These are phyloP conservation scores for Eilema caniola DNA, from an alignment of 2,888 invertebrate genomes.

Conservation along the genomic window DNA sequence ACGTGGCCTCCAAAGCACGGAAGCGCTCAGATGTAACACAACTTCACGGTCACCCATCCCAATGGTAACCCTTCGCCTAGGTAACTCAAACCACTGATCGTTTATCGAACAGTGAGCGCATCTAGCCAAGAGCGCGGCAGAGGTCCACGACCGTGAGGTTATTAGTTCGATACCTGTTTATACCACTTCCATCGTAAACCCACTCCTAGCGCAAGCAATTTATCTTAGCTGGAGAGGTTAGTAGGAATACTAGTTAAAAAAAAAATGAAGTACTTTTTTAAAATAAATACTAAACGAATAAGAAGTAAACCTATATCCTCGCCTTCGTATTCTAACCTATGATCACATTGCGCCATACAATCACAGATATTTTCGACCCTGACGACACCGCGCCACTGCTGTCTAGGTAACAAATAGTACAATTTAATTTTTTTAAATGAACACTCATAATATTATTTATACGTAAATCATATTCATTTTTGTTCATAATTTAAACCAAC, in stretches of 20 bases:
- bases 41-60: too few species aligned
- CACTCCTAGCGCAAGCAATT: neutral
- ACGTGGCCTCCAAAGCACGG: too few species aligned
- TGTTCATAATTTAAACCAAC: neutral
- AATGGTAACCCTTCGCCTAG: too few species aligned
- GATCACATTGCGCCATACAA: slow-evolving; percentile 78
- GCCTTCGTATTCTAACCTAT: slow-evolving; percentile 62
- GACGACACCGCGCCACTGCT: slow-evolving; percentile 60
- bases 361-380: slow-evolving; percentile 82
- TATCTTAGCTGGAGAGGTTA: neutral
- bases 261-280: too few species aligned
- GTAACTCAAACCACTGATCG: too few species aligned
- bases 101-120: too few species aligned
- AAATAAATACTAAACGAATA: slow-evolving; percentile 4
- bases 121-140: too few species aligned
- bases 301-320: slow-evolving; percentile 41
- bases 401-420: slow-evolving; percentile 27
- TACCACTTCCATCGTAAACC: neutral
- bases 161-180: too few species aligned
- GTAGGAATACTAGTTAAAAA: neutral
- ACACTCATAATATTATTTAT: neutral
- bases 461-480: neutral
- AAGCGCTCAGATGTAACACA: too few species aligned
- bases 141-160: neutral
- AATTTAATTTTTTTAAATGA: neutral